A percentile compares a stretch with the other conserved stretches of the same genome.
Evolutionary conservation across 2,113 vertebrate genomes (phyloP).

Genomic region (Fregata magnificens): DNA sequence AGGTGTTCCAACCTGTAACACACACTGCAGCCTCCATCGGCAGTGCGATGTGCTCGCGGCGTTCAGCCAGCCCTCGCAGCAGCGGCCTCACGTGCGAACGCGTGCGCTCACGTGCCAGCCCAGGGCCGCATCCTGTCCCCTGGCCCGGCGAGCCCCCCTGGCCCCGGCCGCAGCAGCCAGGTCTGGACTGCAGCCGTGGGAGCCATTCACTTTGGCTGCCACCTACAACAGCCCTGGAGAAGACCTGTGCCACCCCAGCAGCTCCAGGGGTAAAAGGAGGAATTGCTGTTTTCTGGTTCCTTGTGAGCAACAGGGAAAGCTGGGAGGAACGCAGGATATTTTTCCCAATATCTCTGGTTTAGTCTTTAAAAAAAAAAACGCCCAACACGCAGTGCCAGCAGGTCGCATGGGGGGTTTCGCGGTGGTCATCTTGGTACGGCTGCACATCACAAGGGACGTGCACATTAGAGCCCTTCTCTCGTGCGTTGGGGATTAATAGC

Average conservation of each 20-base stretch:
- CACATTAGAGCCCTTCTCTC: background rate
- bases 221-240: background rate
- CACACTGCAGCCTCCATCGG: background rate
- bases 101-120: background rate
- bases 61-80: background rate
- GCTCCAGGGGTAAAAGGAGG: background rate
- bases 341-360: background rate
- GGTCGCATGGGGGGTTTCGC: background rate
- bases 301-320: background rate
- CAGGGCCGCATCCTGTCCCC: background rate
- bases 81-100: background rate
- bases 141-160: fast-evolving
- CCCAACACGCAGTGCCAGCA: background rate
- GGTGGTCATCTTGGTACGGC: fast-evolving
- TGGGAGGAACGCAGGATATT: background rate
- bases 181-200: background rate
- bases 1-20: fast-evolving
- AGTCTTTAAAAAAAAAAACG: background rate
- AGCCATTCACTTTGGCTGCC: fast-evolving
- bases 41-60: fast-evolving
- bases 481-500: background rate
- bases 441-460: background rate
- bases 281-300: background rate
- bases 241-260: background rate
- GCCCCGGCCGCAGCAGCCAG: background rate